Percentiles rank a stretch among this genome's conserved stretches.
Evolutionary conservation across 1,140 invertebrate species (phyloP).

Genomic region (Zophobas morio): DNA sequence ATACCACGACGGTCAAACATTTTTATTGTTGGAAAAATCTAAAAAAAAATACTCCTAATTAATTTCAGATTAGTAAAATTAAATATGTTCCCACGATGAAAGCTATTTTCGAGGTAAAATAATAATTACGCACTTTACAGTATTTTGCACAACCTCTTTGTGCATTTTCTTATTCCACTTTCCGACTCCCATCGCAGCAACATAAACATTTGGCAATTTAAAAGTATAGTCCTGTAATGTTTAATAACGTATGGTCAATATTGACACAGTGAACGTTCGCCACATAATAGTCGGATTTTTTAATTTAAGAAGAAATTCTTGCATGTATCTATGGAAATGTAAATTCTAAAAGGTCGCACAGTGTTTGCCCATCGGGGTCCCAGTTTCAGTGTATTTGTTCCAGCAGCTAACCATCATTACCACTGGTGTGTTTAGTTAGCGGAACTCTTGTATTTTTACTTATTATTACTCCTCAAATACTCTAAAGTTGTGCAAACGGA

Average conservation of each 20-base stretch:
- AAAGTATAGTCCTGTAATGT: slow-evolving; percentile 39
- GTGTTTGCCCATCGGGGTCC: slow-evolving; percentile 24
- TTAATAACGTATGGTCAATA: slow-evolving; percentile 34
- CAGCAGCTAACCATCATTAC: slow-evolving; percentile 38
- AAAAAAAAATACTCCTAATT: too few species aligned
- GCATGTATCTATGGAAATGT: slow-evolving; percentile 42
- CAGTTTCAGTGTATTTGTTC: slow-evolving; percentile 40
- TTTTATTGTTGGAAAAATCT: too few species aligned
- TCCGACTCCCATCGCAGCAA: not conserved
- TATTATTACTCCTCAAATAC: slow-evolving; percentile 17
- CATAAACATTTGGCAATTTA: slow-evolving; percentile 37
- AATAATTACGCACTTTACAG: too few species aligned
- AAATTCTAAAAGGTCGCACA: slow-evolving; percentile 24
- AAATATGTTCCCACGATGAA: too few species aligned
- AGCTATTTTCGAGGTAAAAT: too few species aligned
- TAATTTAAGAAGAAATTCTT: slow-evolving; percentile 37
- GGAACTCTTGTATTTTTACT: slow-evolving; percentile 13
- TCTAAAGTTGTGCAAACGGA: slow-evolving; percentile 31
- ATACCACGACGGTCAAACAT: too few species aligned
- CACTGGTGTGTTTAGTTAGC: slow-evolving; percentile 26
- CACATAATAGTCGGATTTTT: slow-evolving; percentile 32
- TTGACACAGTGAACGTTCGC: slow-evolving; percentile 23
- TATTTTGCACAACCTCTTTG: too few species aligned
- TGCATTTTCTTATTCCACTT: not conserved
- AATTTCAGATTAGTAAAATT: too few species aligned